A percentile compares a stretch with the other conserved stretches of the same genome.
phyloP scores from a whole-genome alignment of 2,113 vertebrate species.

The Phrynosoma platyrhinos region DNA sequence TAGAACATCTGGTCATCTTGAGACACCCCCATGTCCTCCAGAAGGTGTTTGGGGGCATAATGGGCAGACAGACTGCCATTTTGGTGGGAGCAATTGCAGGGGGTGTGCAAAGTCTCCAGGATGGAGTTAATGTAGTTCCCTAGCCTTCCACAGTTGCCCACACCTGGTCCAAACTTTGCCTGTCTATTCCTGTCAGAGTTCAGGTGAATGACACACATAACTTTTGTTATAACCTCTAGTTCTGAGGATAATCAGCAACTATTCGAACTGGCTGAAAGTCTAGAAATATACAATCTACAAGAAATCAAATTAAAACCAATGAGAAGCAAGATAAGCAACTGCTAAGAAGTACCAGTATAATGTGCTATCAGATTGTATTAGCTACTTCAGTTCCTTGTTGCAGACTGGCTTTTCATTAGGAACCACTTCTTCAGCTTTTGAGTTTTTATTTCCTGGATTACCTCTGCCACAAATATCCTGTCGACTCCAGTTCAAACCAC shows the following conservation, averaged over 20 bases:
- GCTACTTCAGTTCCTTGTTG: not conserved
- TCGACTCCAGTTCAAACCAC: constrained; percentile 25
- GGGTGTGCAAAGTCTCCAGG: too few relatives aligned
- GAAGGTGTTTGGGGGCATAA: too few relatives aligned
- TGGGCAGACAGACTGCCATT: too few relatives aligned
- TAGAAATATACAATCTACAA: constrained; percentile 4
- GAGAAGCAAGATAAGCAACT: constrained; percentile 35
- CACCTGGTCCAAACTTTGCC: not conserved
- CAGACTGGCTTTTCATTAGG: constrained; percentile 29
- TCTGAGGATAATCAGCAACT: not conserved
- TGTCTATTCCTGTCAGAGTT: not conserved
- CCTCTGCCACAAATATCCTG: constrained; percentile 37
- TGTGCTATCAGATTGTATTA: not conserved
- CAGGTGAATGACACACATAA: not conserved
- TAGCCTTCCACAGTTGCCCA: too few relatives aligned
- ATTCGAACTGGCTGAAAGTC: too few relatives aligned
- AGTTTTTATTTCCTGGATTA: constrained; percentile 38
- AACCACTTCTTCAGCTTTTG: constrained; percentile 7
- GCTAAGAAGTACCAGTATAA: constrained; percentile 8
- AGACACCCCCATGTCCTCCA: too few relatives aligned
- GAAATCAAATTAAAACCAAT: constrained; percentile 3
- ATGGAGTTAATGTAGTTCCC: too few relatives aligned
- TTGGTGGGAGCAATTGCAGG: too few relatives aligned
- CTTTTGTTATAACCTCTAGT: not conserved
- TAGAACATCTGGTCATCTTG: too few relatives aligned